Evolutionary conservation across 1,140 invertebrate species (phyloP).

Genomic region (Harlomillsia oculata): DNA sequence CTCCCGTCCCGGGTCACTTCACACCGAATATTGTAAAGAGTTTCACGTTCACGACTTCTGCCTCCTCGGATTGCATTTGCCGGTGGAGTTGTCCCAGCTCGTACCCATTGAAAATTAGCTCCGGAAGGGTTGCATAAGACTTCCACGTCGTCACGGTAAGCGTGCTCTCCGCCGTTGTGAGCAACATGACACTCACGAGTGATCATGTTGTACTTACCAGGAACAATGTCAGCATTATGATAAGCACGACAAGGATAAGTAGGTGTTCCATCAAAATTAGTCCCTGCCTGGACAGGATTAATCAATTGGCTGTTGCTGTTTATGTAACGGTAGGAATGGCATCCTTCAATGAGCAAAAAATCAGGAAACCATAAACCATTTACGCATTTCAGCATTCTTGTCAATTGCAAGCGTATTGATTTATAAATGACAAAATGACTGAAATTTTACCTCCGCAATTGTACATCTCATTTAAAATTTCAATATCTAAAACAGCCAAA

Average conservation of each 20-base stretch:
- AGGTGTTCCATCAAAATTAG: slow-evolving; percentile 9
- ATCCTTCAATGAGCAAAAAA: slow-evolving; percentile 14
- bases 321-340: slow-evolving; percentile 23
- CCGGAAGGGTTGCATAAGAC: slow-evolving; percentile 22
- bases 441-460: slow-evolving; percentile 13
- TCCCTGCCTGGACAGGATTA: slow-evolving; percentile 14
- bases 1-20: slow-evolving; percentile 2
- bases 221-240: slow-evolving; percentile 28
- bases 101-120: slow-evolving; percentile 8
- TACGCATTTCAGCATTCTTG: too few relatives aligned
- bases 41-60: slow-evolving; percentile 26
- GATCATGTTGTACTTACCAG: slow-evolving; percentile 25
- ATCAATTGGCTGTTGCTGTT: slow-evolving; percentile 9
- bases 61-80: slow-evolving; percentile 25
- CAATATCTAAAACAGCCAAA: slow-evolving; percentile 28
- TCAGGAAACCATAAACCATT: too few relatives aligned
- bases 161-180: slow-evolving; percentile 17
- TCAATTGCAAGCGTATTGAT: background rate
- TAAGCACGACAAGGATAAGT: slow-evolving; percentile 26
- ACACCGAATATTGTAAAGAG: slow-evolving; percentile 26
- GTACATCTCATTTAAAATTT: slow-evolving; percentile 32
- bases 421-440: background rate
- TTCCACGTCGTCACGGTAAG: slow-evolving; percentile 17
- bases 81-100: background rate
- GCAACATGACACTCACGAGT: slow-evolving; percentile 20